phyloP scores from a whole-genome alignment of 2,888 invertebrate genomes.

The Punctoribates punctum region DNA sequence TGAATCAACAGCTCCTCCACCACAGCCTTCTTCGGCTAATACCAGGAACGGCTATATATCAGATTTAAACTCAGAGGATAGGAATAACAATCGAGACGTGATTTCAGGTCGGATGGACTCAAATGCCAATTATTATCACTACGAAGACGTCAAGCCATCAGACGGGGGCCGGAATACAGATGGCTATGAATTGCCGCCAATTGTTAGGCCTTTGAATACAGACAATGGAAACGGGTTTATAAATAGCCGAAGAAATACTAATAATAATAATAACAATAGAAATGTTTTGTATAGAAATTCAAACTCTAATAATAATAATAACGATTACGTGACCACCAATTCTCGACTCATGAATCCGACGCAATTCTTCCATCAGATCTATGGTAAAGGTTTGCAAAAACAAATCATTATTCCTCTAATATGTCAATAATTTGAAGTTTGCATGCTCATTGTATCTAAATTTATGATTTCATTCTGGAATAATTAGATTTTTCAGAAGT shows the following conservation, averaged over 20 bases:
- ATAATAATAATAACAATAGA: background rate
- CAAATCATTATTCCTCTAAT: background rate
- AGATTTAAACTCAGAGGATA: background rate
- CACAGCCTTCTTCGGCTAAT: background rate
- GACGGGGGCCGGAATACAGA: background rate
- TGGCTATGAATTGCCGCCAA: slow-evolving; percentile 21
- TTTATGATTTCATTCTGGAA: no score
- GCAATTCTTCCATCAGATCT: slow-evolving; percentile 20
- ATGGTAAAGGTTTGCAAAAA: slow-evolving; percentile 20
- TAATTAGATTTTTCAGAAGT: no score
- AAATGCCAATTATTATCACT: slow-evolving; percentile 16
- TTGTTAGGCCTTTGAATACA: slow-evolving; percentile 10
- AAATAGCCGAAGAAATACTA: background rate
- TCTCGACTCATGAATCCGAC: slow-evolving; percentile 3
- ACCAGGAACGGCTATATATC: background rate
- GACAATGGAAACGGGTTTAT: slow-evolving; percentile 11
- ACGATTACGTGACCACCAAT: background rate
- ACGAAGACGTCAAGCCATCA: background rate
- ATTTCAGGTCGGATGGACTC: slow-evolving; percentile 1
- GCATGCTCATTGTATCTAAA: no score
- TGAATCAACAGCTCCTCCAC: background rate
- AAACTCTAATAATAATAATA: slow-evolving; percentile 4
- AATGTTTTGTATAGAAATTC: background rate
- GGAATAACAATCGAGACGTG: background rate
- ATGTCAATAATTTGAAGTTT: background rate